A percentile compares a stretch with the other conserved stretches of the same genome.
Conservation (phyloP, 2,888 invertebrate species). For the Parnassius apollo region DNA sequence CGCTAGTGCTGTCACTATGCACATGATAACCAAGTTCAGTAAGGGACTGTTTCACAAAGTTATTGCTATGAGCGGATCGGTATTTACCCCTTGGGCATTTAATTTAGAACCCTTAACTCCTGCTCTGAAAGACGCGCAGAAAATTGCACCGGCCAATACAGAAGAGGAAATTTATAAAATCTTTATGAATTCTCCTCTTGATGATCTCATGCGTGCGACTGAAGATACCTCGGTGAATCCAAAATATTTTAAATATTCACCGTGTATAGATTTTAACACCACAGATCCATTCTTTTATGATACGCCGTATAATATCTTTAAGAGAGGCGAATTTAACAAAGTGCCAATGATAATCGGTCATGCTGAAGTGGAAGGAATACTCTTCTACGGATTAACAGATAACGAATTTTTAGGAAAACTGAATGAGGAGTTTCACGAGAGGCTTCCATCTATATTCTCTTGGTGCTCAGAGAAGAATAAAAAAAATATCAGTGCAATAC, state of each 20-base stretch:
- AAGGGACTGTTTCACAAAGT: slow-evolving; percentile 65
- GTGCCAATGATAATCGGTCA: slow-evolving; percentile 64
- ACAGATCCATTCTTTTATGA: slow-evolving; percentile 61
- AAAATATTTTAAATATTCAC: slow-evolving; percentile 64
- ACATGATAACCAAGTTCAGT: slow-evolving; percentile 57
- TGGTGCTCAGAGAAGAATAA: slow-evolving; percentile 52
- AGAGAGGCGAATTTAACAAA: slow-evolving; percentile 57
- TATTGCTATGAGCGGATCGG: slow-evolving; percentile 63
- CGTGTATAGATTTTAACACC: slow-evolving; percentile 57
- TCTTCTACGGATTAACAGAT: slow-evolving; percentile 61
- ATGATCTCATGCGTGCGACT: slow-evolving; percentile 49
- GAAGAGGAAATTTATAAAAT: slow-evolving; percentile 49
- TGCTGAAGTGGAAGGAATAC: slow-evolving; percentile 57
- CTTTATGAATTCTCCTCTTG: slow-evolving; percentile 46
- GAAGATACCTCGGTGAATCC: slow-evolving; percentile 55
- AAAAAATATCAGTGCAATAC: slow-evolving; percentile 47
- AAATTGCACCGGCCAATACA: slow-evolving; percentile 43
- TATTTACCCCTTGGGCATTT: slow-evolving; percentile 65
- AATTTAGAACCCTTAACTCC: slow-evolving; percentile 51
- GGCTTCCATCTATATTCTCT: slow-evolving; percentile 62
- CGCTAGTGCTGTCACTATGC: slow-evolving; percentile 61
- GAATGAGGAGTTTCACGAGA: slow-evolving; percentile 53
- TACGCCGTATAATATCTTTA: slow-evolving; percentile 59
- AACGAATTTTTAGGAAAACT: slow-evolving; percentile 49
- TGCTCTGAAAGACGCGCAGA: slow-evolving; percentile 55